These are phyloP conservation scores for Morone chrysops DNA, from an alignment of 2,113 vertebrate species.

Conservation along the genomic window DNA sequence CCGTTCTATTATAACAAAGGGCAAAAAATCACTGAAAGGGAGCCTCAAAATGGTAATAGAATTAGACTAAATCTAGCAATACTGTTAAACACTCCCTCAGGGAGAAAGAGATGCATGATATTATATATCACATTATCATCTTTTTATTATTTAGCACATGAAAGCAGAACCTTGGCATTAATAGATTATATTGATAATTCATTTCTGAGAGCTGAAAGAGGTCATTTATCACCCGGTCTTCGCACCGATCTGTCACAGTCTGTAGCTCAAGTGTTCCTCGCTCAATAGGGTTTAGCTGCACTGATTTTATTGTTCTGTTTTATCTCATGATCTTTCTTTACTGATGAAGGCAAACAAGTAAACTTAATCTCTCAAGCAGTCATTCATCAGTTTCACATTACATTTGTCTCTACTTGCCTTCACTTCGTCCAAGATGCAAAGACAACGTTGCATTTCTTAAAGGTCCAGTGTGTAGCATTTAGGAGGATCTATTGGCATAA, in stretches of 20 bases:
- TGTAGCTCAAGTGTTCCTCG: conserved; percentile 9
- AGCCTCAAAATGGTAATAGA: conserved; percentile 49
- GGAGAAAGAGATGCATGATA: conserved; percentile 55
- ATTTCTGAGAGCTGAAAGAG: conserved; percentile 46
- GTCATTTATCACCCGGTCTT: conserved; percentile 60
- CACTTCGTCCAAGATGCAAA: neutral
- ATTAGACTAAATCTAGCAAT: conserved; percentile 60
- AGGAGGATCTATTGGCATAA: too few relatives aligned
- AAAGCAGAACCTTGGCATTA: conserved; percentile 66
- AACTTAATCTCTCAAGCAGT: conserved; percentile 22
- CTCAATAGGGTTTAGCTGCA: conserved; percentile 9
- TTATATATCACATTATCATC: conserved; percentile 60
- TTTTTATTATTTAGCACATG: conserved; percentile 74
- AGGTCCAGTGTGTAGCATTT: too few relatives aligned
- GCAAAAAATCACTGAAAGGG: conserved; percentile 29
- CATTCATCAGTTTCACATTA: conserved; percentile 15
- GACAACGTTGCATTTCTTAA: neutral
- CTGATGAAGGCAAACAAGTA: conserved; percentile 11
- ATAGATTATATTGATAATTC: conserved; percentile 66
- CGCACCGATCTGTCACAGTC: conserved; percentile 62
- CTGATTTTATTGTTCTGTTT: conserved; percentile 17
- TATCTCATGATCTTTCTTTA: conserved; percentile 15
- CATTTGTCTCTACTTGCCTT: neutral
- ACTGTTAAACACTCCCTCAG: conserved; percentile 55
- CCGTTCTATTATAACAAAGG: conserved; percentile 50